Conservation (phyloP, 2,113 vertebrate genomes). For the Scomber japonicus region DNA sequence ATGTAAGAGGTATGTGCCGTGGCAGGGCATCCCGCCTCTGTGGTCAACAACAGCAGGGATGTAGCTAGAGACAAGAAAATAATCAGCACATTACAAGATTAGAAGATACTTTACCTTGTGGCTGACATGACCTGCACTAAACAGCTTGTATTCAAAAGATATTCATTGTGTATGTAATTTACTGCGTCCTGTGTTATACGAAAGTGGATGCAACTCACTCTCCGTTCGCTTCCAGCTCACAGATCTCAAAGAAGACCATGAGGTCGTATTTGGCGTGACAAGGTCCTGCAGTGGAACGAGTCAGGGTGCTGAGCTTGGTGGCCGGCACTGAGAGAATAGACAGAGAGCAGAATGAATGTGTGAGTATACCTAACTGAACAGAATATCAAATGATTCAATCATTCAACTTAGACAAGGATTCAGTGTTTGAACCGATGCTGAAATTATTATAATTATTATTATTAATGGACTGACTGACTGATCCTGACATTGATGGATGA, state of each 20-base stretch:
- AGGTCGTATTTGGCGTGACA: constrained; percentile 98
- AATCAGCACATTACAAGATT: not conserved
- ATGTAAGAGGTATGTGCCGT: constrained; percentile 95
- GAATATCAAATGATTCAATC: not conserved
- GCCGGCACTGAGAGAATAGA: constrained; percentile 89
- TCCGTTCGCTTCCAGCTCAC: constrained; percentile 97
- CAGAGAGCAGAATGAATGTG: constrained; percentile 26
- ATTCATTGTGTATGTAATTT: not conserved
- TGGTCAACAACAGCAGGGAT: constrained; percentile 98
- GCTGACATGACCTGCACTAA: too few species aligned
- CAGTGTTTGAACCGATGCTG: not conserved
- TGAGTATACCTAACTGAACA: not conserved
- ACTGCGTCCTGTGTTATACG: not conserved
- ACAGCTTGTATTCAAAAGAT: too few species aligned
- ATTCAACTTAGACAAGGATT: too few species aligned
- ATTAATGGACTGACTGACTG: not conserved
- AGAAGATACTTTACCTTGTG: too few species aligned
- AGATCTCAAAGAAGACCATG: constrained; percentile 98
- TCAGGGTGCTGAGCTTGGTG: constrained; percentile 94
- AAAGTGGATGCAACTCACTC: constrained; percentile 88
- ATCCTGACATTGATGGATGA: not conserved
- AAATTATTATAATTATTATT: not conserved
- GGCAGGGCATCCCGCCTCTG: constrained; percentile 94
- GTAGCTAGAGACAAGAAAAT: constrained; percentile 86
- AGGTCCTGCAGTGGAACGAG: constrained; percentile 90